Evolutionary conservation across 1,140 invertebrate species (phyloP), one percentile per base, ranked within the genome.

Genomic region (Helicoverpa armigera): DNA sequence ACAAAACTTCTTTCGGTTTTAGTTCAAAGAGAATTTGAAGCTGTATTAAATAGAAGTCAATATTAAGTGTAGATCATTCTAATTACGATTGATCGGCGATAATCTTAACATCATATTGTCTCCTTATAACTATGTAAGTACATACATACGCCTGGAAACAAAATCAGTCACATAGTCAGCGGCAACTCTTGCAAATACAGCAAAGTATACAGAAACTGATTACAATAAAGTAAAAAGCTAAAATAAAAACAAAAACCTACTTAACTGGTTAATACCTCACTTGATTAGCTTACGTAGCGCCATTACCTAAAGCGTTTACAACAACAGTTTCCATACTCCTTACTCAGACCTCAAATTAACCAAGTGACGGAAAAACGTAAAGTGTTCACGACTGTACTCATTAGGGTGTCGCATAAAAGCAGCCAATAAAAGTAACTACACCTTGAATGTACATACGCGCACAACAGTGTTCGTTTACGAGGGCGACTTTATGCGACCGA

Each of bases 381-480:
- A 35, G 14, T 74, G 72, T 70, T 53, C 54, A 31, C 18, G n/a
- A 70, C 67, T 48, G 48, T 75, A 75, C 73, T 75, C 73, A 43
- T 75, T 48, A 75, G 58, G 54, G 29, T 61, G 35, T 72, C 10
- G 35, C 73, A 63, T 75, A 75, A 75, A 73, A 61, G 14, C 43
- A 14, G 35, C 14, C 31, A 74, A 74, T 74, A 74, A 74, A 74
- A 58, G 23, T 56, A 16, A 31, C 18, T 48, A 74, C 54, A 74
- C 72, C 51, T 76, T 60, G n/a, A 51, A 76, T 51, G 74, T 76
- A 63, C 48, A 76, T 43, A 12, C 70, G 31, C 60, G 43, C 16
- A 73, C 70, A 51, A 65, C 23, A 31, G 58, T 76, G 18, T 23
- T 60, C 43, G 61, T 75, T 63, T 76, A 63, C 74, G 58, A 76